A percentile compares a stretch with the other conserved stretches of the same genome.
phyloP scores from a whole-genome alignment of 2,888 invertebrate genomes.

The Hofmannophila pseudospretella region DNA sequence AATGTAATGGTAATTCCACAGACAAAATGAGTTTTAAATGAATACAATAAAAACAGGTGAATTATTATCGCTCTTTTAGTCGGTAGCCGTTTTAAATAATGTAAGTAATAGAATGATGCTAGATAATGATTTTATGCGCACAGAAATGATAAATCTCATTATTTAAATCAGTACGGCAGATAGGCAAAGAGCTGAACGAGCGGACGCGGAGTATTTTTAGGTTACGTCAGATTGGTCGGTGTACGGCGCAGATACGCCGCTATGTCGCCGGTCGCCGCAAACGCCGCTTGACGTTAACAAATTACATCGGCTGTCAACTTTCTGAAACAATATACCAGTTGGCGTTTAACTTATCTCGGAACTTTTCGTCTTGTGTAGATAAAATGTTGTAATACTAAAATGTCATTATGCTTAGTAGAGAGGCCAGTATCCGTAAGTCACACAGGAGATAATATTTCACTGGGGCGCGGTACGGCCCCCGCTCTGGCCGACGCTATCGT shows the following conservation, averaged over 20 bases:
- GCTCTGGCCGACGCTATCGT: slow-evolving; percentile 45
- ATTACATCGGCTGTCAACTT: slow-evolving; percentile 71
- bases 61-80: slow-evolving; percentile 49
- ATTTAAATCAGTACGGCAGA: slow-evolving; percentile 55
- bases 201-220: slow-evolving; percentile 54
- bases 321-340: slow-evolving; percentile 75
- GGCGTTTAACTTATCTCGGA: slow-evolving; percentile 73
- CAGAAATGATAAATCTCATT: slow-evolving; percentile 58
- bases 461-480: slow-evolving; percentile 40
- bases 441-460: slow-evolving; percentile 62
- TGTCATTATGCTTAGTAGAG: slow-evolving; percentile 68
- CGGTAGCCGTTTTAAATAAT: slow-evolving; percentile 53
- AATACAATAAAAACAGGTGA: slow-evolving; percentile 39
- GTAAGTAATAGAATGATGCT: slow-evolving; percentile 51
- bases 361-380: slow-evolving; percentile 73
- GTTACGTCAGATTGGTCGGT: slow-evolving; percentile 44
- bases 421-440: slow-evolving; percentile 59
- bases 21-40: slow-evolving; percentile 37
- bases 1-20: slow-evolving; percentile 32
- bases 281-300: slow-evolving; percentile 67
- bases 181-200: slow-evolving; percentile 34
- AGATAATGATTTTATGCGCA: slow-evolving; percentile 49
- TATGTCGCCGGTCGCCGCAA: slow-evolving; percentile 28
- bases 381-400: slow-evolving; percentile 76
- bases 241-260: slow-evolving; percentile 35